Percentiles rank a stretch among this genome's conserved stretches.
Conservation (phyloP, 1,140 invertebrate species). For the Schlechtendalia chinensis region DNA sequence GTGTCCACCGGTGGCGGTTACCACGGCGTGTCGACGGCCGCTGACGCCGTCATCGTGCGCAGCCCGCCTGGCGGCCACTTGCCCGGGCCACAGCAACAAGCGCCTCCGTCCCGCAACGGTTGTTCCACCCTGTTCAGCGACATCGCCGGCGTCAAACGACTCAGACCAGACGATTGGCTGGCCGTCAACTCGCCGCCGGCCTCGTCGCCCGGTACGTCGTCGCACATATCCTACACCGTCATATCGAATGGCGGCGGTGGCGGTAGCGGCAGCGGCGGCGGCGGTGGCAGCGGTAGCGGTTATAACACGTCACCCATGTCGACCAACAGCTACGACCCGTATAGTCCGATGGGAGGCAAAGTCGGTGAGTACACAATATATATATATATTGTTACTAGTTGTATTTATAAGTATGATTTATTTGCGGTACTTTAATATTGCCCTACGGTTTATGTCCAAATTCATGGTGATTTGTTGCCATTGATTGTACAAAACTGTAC, state of each 20-base stretch:
- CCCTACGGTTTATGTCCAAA: too few relatives aligned
- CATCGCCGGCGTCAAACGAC: slow-evolving; percentile 55
- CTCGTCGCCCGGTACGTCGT: slow-evolving; percentile 60
- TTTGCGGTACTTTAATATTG: too few relatives aligned
- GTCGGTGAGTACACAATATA: slow-evolving; percentile 65
- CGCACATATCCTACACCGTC: slow-evolving; percentile 61
- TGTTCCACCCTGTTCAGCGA: slow-evolving; percentile 49
- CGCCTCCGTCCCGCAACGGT: slow-evolving; percentile 31
- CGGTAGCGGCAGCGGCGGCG: neutral
- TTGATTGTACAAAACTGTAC: too few relatives aligned
- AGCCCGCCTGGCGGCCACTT: slow-evolving; percentile 56
- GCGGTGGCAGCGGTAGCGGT: slow-evolving; percentile 56
- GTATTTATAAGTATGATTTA: too few relatives aligned
- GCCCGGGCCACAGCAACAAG: slow-evolving; percentile 48
- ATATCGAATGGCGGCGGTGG: slow-evolving; percentile 61
- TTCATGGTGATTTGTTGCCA: too few relatives aligned
- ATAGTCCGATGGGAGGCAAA: slow-evolving; percentile 77
- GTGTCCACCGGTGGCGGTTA: slow-evolving; percentile 55
- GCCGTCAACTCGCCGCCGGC: slow-evolving; percentile 57
- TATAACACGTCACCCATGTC: slow-evolving; percentile 72
- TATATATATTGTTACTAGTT: too few relatives aligned
- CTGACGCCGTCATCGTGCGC: slow-evolving; percentile 37
- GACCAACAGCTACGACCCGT: slow-evolving; percentile 79
- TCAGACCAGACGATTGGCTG: slow-evolving; percentile 64
- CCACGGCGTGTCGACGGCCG: slow-evolving; percentile 51